Percentiles rank a stretch among this genome's conserved stretches.
These are phyloP conservation scores for Chironomus tepperi DNA, from an alignment of 1,140 invertebrate genomes.

Conservation along the genomic window DNA sequence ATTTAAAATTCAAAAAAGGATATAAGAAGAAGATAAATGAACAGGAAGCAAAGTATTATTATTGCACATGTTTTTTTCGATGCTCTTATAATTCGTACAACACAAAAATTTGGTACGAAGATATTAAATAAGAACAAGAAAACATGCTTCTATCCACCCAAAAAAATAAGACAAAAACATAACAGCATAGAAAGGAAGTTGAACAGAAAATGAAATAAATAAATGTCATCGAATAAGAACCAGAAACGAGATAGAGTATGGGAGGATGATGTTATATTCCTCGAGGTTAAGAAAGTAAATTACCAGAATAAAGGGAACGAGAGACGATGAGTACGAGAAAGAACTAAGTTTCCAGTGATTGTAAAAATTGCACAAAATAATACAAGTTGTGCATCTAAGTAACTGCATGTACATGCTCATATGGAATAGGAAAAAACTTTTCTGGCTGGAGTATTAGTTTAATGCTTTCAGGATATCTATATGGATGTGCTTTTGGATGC, in stretches of 20 bases:
- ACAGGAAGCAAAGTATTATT: not conserved
- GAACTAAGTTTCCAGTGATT: not conserved
- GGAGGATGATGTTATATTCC: not conserved
- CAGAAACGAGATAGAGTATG: not conserved
- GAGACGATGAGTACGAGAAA: too few relatives aligned
- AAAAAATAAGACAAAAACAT: not conserved
- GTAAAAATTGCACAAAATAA: not conserved
- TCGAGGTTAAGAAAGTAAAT: constrained; percentile 2
- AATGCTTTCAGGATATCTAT: not conserved
- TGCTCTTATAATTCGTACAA: not conserved
- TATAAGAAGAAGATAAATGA: not conserved
- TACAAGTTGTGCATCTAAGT: not conserved
- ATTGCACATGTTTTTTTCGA: not conserved
- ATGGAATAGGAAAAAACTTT: not conserved
- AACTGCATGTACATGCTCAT: not conserved
- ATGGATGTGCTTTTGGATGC: not conserved
- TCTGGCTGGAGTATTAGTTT: constrained; percentile 3
- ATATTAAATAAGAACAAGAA: not conserved
- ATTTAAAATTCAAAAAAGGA: not conserved
- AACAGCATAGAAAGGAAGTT: constrained; percentile 1
- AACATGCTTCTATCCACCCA: not conserved
- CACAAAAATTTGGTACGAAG: not conserved
- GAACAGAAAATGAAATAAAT: not conserved
- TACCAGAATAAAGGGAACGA: not conserved
- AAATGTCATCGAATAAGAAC: not conserved